Conservation (phyloP, 2,797 vertebrate genomes). For the Eutrigla gurnardus region DNA sequence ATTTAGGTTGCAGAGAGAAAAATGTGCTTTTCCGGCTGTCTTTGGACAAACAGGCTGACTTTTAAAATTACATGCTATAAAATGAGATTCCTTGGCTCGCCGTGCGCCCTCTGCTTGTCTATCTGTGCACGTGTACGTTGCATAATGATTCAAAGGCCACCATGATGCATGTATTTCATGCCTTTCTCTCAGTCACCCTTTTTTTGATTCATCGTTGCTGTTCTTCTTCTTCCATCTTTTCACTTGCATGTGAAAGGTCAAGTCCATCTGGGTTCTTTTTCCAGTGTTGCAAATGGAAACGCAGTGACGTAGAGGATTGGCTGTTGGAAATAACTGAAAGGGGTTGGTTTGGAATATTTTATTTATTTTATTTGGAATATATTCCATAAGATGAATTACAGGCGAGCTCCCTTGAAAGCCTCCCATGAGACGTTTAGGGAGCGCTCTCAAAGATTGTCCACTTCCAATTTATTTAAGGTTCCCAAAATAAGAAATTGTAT, state of each 20-base stretch:
- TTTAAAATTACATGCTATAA: slow-evolving; percentile 36
- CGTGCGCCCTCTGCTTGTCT: slow-evolving; percentile 6
- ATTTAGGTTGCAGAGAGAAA: slow-evolving; percentile 66
- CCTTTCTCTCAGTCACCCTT: slow-evolving; percentile 14
- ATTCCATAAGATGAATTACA: no score
- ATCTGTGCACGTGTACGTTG: not conserved
- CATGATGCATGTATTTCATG: not conserved
- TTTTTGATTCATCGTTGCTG: not conserved
- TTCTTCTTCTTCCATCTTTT: slow-evolving; percentile 26
- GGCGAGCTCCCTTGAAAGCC: no score
- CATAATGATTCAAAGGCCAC: slow-evolving; percentile 28
- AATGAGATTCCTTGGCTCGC: slow-evolving; percentile 45
- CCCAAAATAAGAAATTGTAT: no score
- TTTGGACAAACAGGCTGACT: slow-evolving; percentile 46
- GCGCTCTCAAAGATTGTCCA: no score
- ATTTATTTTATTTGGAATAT: no score
- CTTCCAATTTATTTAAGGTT: no score
- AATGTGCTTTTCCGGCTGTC: slow-evolving; percentile 39
- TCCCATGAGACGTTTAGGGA: no score
- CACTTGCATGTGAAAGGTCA: slow-evolving; percentile 15
- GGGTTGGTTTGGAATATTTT: not conserved
- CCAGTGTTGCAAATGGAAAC: not conserved
- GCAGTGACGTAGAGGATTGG: not conserved
- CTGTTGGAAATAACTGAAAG: no score
- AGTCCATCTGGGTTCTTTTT: not conserved